Evolutionary conservation across 2,113 vertebrate species (phyloP), one percentile per base, ranked within the genome.

Genomic region (Rhynchopsitta pachyrhyncha): DNA sequence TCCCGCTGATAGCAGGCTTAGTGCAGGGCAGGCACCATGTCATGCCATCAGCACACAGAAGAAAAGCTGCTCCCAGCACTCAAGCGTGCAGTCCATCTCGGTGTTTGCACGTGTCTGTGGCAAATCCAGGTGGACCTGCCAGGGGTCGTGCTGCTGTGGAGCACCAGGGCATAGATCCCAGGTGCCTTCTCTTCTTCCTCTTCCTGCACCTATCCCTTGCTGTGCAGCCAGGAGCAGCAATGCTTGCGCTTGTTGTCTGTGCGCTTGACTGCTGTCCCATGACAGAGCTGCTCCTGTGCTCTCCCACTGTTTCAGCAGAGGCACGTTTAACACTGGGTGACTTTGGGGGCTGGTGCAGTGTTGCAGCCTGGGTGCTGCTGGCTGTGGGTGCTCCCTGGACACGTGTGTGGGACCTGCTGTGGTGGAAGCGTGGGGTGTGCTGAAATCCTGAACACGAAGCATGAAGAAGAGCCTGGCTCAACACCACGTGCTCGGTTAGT

Each of bases 241-340:
- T 5, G 15, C n/a, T 50, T 29, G 19, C 19, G 7, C 41, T 39
- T 10, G 2, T 23, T 7, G 3, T 2, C 13, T 19, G 35, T 5
- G 11, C 3, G 1, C 33, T 13, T 20, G 67, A 31, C n/a, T 33
- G 67, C 67, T 18, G 64, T 24, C 46, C 33, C 6, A 4, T 4
- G 9, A 41, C 57, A 47, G n/a, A 79, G 55, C 66, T 2, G 5
- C 47, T 2, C n/a, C 6, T 3, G 24, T 9, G 67, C 68, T 33
- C 15, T 1, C 69, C 4, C 5, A 14, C 42, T 7, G 17, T 8
- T 11, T 8, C 6, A 5, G 57, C 44, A 29, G 42, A 3, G 53
- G 18, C n/a, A 12, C 3, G 0, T 11, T 17, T 5, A 14, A 4
- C 7, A 0, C 9, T 0, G 35, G 50, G 10, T 1, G 6, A 6